Evolutionary conservation across 2,888 invertebrate genomes (phyloP).

Genomic region (Ichneumoninae sp.): DNA sequence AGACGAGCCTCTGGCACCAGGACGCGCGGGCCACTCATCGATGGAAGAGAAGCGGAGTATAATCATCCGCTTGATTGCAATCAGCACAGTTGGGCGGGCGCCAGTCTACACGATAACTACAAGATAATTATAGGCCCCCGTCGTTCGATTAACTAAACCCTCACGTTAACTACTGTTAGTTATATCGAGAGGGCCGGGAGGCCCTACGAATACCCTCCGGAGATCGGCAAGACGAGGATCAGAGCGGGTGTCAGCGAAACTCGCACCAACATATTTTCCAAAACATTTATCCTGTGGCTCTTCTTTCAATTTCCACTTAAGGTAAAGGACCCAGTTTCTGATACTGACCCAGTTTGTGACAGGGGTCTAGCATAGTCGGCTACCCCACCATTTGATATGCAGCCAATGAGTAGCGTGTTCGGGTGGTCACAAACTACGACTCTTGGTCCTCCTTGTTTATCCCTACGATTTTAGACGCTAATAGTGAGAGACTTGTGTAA

Average conservation of each 20-base stretch:
- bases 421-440: too few species aligned
- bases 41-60: constrained; percentile 62
- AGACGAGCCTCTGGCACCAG: constrained; percentile 29
- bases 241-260: background rate
- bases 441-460: too few species aligned
- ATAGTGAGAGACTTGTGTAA: too few species aligned
- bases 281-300: background rate
- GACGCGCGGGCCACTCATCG: constrained; percentile 18
- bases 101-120: constrained; percentile 70
- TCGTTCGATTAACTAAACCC: constrained; percentile 67
- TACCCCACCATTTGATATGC: too few species aligned
- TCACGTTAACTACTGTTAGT: constrained; percentile 60
- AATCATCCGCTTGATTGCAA: constrained; percentile 72
- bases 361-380: too few species aligned
- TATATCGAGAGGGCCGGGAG: constrained; percentile 40
- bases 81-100: constrained; percentile 69
- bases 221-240: constrained; percentile 10
- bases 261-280: background rate
- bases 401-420: too few species aligned
- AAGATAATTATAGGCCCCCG: constrained; percentile 69
- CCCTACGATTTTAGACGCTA: too few species aligned
- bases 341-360: too few species aligned
- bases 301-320: background rate
- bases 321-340: too few species aligned
- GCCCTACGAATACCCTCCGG: constrained; percentile 32